Percentiles rank a stretch among this genome's conserved stretches.
These are phyloP conservation scores for Pelecanus crispus DNA, from an alignment of 2,113 vertebrate species.

Conservation along the genomic window DNA sequence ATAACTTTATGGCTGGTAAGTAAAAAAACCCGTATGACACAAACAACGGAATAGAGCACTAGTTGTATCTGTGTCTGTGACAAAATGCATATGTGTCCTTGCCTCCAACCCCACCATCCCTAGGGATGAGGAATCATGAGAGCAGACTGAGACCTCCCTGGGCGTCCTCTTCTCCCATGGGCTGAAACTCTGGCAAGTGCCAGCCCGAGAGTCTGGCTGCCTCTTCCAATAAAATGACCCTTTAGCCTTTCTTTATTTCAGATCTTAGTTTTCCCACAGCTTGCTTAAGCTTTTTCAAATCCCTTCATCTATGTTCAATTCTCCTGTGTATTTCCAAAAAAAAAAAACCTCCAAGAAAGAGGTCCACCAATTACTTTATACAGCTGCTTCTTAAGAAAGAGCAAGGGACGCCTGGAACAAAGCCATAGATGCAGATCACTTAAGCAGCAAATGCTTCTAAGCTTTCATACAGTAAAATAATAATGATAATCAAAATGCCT, in stretches of 20 bases:
- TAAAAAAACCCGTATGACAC: not conserved
- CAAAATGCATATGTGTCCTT: not conserved
- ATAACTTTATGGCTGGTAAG: not conserved
- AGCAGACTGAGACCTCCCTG: not conserved
- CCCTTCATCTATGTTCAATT: not conserved
- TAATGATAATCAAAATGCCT: conserved; percentile 52
- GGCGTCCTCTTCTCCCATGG: fast-evolving
- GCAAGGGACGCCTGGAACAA: not conserved
- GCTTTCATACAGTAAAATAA: conserved; percentile 48
- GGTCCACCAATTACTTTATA: not conserved
- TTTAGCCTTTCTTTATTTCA: not conserved
- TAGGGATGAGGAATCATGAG: not conserved
- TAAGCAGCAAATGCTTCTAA: conserved; percentile 31
- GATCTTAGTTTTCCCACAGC: not conserved
- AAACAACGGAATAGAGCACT: not conserved
- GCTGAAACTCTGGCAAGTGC: not conserved
- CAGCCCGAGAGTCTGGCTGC: not conserved
- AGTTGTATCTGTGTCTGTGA: not conserved
- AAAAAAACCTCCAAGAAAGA: not conserved
- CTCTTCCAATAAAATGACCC: not conserved
- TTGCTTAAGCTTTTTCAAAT: not conserved
- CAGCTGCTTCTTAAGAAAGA: not conserved
- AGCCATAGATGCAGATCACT: not conserved
- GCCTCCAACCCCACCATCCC: not conserved
- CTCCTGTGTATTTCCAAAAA: not conserved